Conservation (phyloP, 2,888 invertebrate genomes). For the Ellobium chinense region DNA sequence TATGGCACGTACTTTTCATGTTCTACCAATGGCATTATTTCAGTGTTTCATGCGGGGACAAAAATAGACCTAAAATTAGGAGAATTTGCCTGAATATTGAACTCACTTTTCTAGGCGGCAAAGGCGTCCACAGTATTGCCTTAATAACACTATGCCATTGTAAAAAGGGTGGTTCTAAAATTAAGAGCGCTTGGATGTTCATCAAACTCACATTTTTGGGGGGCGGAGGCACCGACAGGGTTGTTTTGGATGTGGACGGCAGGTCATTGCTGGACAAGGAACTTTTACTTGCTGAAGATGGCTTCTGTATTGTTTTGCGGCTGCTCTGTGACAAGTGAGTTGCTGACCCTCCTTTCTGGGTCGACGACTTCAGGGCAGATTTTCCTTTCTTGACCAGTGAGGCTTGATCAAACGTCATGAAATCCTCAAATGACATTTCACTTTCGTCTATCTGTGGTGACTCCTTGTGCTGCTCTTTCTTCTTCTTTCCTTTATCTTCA, state of each 20-base stretch:
- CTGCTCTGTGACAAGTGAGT: conserved; percentile 9
- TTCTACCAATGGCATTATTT: too few species aligned
- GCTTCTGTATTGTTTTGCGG: not conserved
- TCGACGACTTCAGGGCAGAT: conserved; percentile 19
- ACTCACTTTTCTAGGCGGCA: too few species aligned
- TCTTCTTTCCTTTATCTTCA: not conserved
- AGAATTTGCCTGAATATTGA: too few species aligned
- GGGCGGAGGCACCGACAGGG: conserved; percentile 47
- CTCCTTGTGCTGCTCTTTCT: not conserved
- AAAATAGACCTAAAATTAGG: too few species aligned
- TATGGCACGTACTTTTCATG: too few species aligned
- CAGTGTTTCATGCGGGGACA: too few species aligned
- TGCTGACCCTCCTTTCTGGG: not conserved
- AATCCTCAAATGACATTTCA: conserved; percentile 25
- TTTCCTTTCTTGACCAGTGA: conserved; percentile 47
- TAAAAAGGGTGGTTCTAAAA: too few species aligned
- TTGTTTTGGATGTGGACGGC: not conserved
- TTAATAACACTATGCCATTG: too few species aligned
- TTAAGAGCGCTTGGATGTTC: too few species aligned
- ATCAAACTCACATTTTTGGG: conserved; percentile 55
- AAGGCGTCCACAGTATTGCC: too few species aligned
- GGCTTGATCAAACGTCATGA: conserved; percentile 52
- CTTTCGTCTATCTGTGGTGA: not conserved
- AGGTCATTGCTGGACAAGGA: not conserved
- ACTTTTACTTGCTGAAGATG: not conserved